Base-by-base conservation (phyloP, 2,888 invertebrate species). In the Drosophila testacea region DNA sequence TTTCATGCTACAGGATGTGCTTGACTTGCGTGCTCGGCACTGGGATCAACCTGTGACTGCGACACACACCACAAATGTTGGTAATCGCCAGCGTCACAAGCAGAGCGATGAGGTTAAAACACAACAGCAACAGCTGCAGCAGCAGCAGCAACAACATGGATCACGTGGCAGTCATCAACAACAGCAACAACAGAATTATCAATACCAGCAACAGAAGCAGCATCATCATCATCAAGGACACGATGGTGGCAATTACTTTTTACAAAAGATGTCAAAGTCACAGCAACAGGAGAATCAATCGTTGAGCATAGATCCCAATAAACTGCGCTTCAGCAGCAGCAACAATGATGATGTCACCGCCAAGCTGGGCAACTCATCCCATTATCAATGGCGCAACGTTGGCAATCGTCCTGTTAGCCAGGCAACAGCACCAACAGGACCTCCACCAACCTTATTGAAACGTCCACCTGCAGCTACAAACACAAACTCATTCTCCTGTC, bases 1-100 rank as follows among this genome's bases (percentile, higher is more conserved):
- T 1, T 92, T 92, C 51, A 92, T 92, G 92, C 87, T 92, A 91
- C 92, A 92, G 67, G 92, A 92, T 72, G 90, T 92, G 6, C 69
- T 91, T 1, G 92, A 92, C 32, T 69, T 92, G 48, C 86, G 92
- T 6, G 39, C 73, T 0, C 90, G 91, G 4, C 83, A 78, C 34
- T 92, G 91, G 91, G 91, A 92, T 74, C 91, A 91, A 46, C 89
- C 79, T 4, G 50, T 51, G 5, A 44, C 30, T 2, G 3, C 69
- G 34, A 44, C 52, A 5, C 55, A 59, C 4, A 0, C 77, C 22
- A 9, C 28, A 36, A n/a, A 11, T 6, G 39, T 42, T 22, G 57
- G 62, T 32, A 56, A 59, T 39, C 79, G 73, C 5, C 66, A 76
- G 56, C 70, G 84, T 1, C 74, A 69, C 44, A 77, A 77, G 30